Evolutionary conservation across 2,888 invertebrate genomes (phyloP).

Genomic region (Laspeyria flexula): DNA sequence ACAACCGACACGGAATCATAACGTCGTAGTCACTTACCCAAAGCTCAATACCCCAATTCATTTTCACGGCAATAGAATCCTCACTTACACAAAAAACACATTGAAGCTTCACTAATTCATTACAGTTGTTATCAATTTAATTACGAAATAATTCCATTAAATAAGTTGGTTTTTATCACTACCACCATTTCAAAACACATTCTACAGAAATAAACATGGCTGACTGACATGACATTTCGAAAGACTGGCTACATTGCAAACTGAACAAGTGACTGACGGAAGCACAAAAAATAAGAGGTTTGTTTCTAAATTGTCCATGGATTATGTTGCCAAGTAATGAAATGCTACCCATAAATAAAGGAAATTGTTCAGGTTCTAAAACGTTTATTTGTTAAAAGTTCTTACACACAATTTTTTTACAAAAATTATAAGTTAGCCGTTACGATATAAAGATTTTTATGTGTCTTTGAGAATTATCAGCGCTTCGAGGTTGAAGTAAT

Average conservation of each 20-base stretch:
- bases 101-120: conserved; percentile 76
- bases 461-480: conserved; percentile 60
- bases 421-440: neutral
- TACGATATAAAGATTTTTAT: conserved; percentile 77
- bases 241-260: conserved; percentile 44
- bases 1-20: conserved; percentile 43
- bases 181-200: conserved; percentile 82
- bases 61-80: conserved; percentile 77
- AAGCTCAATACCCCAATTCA: conserved; percentile 90
- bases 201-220: conserved; percentile 82
- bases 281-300: conserved; percentile 26
- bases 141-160: conserved; percentile 64
- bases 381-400: neutral
- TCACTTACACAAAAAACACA: conserved; percentile 81
- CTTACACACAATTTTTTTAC: neutral
- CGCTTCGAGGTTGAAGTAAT: conserved; percentile 65
- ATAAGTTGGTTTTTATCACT: conserved; percentile 71
- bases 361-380: neutral
- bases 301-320: conserved; percentile 45
- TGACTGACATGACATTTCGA: conserved; percentile 71
- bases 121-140: conserved; percentile 57
- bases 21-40: conserved; percentile 84
- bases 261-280: conserved; percentile 40
- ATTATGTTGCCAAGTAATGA: conserved; percentile 35
- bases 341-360: conserved; percentile 2